These are phyloP conservation scores for Acipenser oxyrinchus DNA, from an alignment of 2,797 vertebrate genomes.

Conservation along the genomic window DNA sequence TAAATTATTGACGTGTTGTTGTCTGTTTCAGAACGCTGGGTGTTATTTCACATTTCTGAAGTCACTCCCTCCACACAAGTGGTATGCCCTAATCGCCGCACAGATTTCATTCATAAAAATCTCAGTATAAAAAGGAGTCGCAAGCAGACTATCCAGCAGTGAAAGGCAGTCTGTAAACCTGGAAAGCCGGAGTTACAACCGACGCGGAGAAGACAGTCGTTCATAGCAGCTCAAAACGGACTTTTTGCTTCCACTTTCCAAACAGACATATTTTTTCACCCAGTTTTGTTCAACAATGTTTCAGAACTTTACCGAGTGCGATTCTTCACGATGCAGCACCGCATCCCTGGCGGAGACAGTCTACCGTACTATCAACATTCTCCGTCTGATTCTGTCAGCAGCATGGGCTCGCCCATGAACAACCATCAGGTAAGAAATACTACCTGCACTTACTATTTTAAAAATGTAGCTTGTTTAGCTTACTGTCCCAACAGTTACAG, in stretches of 20 bases:
- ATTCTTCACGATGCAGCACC: slow-evolving; percentile 78
- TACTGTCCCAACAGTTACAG: too few species aligned
- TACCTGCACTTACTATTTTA: not conserved
- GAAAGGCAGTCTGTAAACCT: slow-evolving; percentile 66
- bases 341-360: slow-evolving; percentile 75
- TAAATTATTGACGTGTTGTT: too few species aligned
- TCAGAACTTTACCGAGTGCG: slow-evolving; percentile 72
- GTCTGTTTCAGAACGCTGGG: too few species aligned
- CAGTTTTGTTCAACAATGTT: slow-evolving; percentile 53
- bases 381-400: slow-evolving; percentile 73
- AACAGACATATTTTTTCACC: too few species aligned
- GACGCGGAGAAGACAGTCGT: too few species aligned
- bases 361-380: slow-evolving; percentile 70
- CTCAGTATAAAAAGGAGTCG: slow-evolving; percentile 69
- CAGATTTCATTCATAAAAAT: slow-evolving; percentile 81
- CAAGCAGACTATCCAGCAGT: slow-evolving; percentile 58
- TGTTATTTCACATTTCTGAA: slow-evolving; percentile 20
- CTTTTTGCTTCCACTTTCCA: not conserved
- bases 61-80: slow-evolving; percentile 39
- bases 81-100: slow-evolving; percentile 60
- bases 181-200: slow-evolving; percentile 33
- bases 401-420: slow-evolving; percentile 73
- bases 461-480: too few species aligned
- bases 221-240: not conserved
- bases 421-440: slow-evolving; percentile 70